Percentiles rank a stretch among this genome's conserved stretches.
phyloP scores from a whole-genome alignment of 2,888 invertebrate genomes.

The Apamea crenata region DNA sequence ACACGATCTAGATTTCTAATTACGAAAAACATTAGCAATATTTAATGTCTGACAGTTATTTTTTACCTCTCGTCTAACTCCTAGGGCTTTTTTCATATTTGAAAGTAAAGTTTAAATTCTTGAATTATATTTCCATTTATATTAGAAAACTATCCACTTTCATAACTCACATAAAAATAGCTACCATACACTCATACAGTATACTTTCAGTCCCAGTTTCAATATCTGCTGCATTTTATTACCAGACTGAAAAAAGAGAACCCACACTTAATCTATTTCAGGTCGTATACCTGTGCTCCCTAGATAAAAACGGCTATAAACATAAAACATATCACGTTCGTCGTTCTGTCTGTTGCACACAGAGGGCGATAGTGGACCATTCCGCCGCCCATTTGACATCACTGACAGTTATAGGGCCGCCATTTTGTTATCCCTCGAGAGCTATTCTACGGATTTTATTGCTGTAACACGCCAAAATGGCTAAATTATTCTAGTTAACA shows the following conservation, averaged over 20 bases:
- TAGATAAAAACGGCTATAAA: conserved; percentile 65
- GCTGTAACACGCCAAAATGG: conserved; percentile 69
- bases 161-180: conserved; percentile 7
- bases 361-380: conserved; percentile 61
- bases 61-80: conserved; percentile 8
- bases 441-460: conserved; percentile 69
- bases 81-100: background rate
- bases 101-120: background rate
- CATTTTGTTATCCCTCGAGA: conserved; percentile 68
- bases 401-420: conserved; percentile 65
- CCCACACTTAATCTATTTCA: conserved; percentile 29
- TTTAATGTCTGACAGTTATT: background rate
- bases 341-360: conserved; percentile 64
- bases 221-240: conserved; percentile 24
- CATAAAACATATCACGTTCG: conserved; percentile 60
- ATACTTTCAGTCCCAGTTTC: conserved; percentile 15
- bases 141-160: background rate
- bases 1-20: background rate
- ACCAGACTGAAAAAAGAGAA: conserved; percentile 25
- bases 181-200: background rate
- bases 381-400: conserved; percentile 67
- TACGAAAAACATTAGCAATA: background rate
- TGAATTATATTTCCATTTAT: background rate
- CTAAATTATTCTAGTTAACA: conserved; percentile 71
- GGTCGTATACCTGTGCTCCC: conserved; percentile 61